Percentiles rank a stretch among this genome's conserved stretches.
Evolutionary conservation across 2,797 vertebrate genomes (phyloP).

Genomic region (Petrocephalus schoutedeni): DNA sequence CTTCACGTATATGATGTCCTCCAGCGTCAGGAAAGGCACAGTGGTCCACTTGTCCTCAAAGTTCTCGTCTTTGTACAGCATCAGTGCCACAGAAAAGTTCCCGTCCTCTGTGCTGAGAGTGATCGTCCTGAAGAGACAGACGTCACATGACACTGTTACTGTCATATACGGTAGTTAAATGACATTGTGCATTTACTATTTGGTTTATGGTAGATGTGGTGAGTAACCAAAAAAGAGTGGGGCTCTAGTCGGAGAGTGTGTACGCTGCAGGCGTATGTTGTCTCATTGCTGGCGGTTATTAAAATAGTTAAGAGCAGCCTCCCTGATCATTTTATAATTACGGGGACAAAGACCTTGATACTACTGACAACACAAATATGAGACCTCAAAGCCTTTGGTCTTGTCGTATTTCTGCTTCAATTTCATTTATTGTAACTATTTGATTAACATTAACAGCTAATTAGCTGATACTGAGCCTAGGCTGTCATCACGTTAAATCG

Average conservation of each 20-base stretch:
- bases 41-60: conserved; percentile 67
- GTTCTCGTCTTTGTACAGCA: conserved; percentile 66
- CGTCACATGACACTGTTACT: conserved; percentile 24
- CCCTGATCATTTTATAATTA: too few relatives aligned
- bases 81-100: conserved; percentile 69
- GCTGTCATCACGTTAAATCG: neutral
- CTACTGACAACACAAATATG: neutral
- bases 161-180: too few relatives aligned
- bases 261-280: too few relatives aligned
- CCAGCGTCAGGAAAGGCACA: conserved; percentile 62
- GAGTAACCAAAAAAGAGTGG: too few relatives aligned
- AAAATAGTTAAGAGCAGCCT: too few relatives aligned
- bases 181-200: too few relatives aligned
- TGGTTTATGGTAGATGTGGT: too few relatives aligned
- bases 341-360: neutral
- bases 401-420: neutral
- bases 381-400: neutral
- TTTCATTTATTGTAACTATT: neutral
- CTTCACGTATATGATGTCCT: conserved; percentile 69
- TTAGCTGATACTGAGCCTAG: neutral
- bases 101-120: conserved; percentile 68
- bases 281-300: too few relatives aligned
- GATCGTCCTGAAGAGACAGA: conserved; percentile 56
- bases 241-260: too few relatives aligned
- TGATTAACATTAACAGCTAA: neutral